phyloP scores from a whole-genome alignment of 2,797 vertebrate genomes.

The Cyclopterus lumpus region DNA sequence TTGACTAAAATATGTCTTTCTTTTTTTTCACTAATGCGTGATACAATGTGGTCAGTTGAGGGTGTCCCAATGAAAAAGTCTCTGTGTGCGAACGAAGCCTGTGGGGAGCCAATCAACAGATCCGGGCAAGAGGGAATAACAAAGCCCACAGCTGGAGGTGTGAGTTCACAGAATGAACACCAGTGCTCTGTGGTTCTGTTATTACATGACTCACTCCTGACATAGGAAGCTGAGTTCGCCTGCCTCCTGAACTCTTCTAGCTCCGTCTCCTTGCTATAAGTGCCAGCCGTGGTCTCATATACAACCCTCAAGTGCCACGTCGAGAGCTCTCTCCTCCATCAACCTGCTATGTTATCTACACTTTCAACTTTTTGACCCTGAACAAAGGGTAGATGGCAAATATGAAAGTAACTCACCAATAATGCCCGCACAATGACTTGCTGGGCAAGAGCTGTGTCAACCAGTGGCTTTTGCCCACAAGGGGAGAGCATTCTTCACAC shows the following conservation, averaged over 20 bases:
- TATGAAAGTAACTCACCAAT: conserved; percentile 68
- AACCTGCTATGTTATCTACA: conserved; percentile 52
- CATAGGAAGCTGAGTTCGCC: conserved; percentile 31
- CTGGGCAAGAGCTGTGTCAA: conserved; percentile 69
- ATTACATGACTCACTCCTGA: conserved; percentile 50
- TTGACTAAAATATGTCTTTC: not conserved
- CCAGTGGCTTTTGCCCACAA: conserved; percentile 77
- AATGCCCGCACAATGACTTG: conserved; percentile 49
- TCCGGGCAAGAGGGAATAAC: conserved; percentile 69
- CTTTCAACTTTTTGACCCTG: conserved; percentile 69
- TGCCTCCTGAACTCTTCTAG: conserved; percentile 32
- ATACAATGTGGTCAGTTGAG: conserved; percentile 22
- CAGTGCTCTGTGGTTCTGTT: conserved; percentile 40
- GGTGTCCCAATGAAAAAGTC: conserved; percentile 15
- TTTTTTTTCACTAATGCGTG: conserved; percentile 19
- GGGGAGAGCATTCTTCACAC: conserved; percentile 84
- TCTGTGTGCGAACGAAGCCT: conserved; percentile 36
- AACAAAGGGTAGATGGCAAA: conserved; percentile 67
- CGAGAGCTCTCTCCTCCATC: conserved; percentile 46
- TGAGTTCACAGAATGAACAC: conserved; percentile 61
- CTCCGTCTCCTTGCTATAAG: conserved; percentile 48
- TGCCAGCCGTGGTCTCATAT: conserved; percentile 34
- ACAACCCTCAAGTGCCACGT: conserved; percentile 47
- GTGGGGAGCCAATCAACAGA: conserved; percentile 79
- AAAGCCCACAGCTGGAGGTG: conserved; percentile 58